Conservation (phyloP, 2,797 vertebrate species). For the Gallinago stenura region DNA sequence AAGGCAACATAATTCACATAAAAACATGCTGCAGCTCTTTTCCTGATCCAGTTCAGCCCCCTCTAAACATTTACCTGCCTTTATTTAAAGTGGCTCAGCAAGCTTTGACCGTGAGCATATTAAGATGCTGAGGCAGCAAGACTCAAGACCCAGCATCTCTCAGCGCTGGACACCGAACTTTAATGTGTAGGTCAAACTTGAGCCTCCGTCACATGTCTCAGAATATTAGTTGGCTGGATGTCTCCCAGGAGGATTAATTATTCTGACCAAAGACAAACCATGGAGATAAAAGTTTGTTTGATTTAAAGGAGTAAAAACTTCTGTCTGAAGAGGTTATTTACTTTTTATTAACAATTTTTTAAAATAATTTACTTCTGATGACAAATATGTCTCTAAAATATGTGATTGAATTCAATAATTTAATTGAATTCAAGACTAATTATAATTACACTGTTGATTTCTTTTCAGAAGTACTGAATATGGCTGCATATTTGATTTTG, state of each 20-base stretch:
- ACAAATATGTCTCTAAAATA: not conserved
- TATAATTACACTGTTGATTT: not conserved
- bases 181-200: conserved; percentile 22
- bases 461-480: not conserved
- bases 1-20: conserved; percentile 17
- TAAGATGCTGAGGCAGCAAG: conserved; percentile 57
- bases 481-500: not conserved
- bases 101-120: not conserved
- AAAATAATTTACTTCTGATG: not conserved
- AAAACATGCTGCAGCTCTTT: conserved; percentile 14
- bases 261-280: not conserved
- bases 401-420: not conserved
- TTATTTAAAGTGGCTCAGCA: conserved; percentile 14
- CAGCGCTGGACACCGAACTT: not conserved
- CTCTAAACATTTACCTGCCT: conserved; percentile 32
- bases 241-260: conserved; percentile 8
- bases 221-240: conserved; percentile 1
- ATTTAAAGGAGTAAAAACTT: not conserved
- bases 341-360: not conserved
- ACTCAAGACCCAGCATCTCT: not conserved
- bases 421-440: not conserved
- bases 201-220: not conserved
- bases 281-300: not conserved
- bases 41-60: not conserved
- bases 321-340: not conserved